Base-by-base conservation (phyloP, 2,888 invertebrate species). In the Gnatocerus cornutus region DNA sequence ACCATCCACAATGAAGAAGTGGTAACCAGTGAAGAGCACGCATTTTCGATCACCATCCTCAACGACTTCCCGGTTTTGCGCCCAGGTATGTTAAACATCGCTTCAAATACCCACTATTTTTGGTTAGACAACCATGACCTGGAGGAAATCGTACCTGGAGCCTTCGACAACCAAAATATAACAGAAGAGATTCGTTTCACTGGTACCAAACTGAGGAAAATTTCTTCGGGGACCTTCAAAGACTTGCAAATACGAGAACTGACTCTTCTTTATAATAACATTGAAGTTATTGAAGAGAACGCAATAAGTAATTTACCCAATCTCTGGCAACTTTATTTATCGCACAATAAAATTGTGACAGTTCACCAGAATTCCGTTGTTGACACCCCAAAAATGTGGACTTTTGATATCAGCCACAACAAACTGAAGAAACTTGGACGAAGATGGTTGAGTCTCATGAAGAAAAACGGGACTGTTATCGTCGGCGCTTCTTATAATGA, bases 91-190 rank as follows among this genome's bases (percentile, higher is more conserved):
- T 16, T 46, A 13, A 7, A 46, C 1, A 46, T 46, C 8, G 7
- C 16, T 3, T 16, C 46, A 14, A 8, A 46, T 3, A 46, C 46
- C 3, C 16, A 16, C 46, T 46, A 46, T 8, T 46, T 46, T 7
- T 46, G 21, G 16, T 6, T 46, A 9, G 46, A 46, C 9, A 5
- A n/a, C 3, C 46, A n/a, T 16, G 16, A 46, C 1, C 21, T 46
- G n/a, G 21, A 14, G 2, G 16, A 16, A 7, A 9, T 46, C 1
- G 52, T 30, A 3, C 30, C 52, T 30, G 52, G 30, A 12, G 13
- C 33, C 30, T 52, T 52, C 13, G 30, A 30, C n/a, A 33, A 33
- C 12, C 52, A 52, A 13, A 52, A 52, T 30, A 52, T 52, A 10
- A 52, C 30, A 1, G 13, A 30, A 13, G 30, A 13, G 27, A 52